These are phyloP conservation scores for Botia kubotai DNA, from an alignment of 2,797 vertebrate species.

Conservation along the genomic window DNA sequence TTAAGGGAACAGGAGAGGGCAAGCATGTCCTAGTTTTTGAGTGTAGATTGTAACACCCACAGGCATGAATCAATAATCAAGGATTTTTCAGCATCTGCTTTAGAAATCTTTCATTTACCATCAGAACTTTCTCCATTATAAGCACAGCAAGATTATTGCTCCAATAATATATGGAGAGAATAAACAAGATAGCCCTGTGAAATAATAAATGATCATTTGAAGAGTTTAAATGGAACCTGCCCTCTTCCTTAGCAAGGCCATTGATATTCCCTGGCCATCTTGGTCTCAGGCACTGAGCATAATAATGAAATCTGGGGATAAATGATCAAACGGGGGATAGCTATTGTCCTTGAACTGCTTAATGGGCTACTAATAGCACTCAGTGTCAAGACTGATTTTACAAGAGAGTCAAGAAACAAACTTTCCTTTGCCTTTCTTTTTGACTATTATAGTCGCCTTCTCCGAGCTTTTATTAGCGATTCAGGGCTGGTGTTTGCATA, in stretches of 20 bases:
- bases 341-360: constrained; percentile 75
- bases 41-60: constrained; percentile 22
- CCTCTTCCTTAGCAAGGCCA: constrained; percentile 50
- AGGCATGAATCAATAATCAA: constrained; percentile 43
- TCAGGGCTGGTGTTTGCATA: constrained; percentile 71
- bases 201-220: constrained; percentile 2
- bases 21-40: constrained; percentile 18
- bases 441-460: constrained; percentile 16
- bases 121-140: constrained; percentile 25
- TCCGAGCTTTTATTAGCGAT: constrained; percentile 65
- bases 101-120: constrained; percentile 25
- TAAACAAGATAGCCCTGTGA: background rate
- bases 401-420: constrained; percentile 69
- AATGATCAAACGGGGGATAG: constrained; percentile 72
- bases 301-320: constrained; percentile 69
- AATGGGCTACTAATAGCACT: constrained; percentile 71
- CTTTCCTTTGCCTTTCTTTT: constrained; percentile 54
- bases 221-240: constrained; percentile 23
- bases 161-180: constrained; percentile 35
- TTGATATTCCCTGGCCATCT: constrained; percentile 70
- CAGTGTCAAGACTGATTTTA: constrained; percentile 72
- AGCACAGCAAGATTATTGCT: constrained; percentile 11
- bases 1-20: constrained; percentile 6
- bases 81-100: constrained; percentile 19
- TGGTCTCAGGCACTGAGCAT: constrained; percentile 59